Conservation (phyloP, 2,113 vertebrate species). For the Petrocephalus zakoni region DNA sequence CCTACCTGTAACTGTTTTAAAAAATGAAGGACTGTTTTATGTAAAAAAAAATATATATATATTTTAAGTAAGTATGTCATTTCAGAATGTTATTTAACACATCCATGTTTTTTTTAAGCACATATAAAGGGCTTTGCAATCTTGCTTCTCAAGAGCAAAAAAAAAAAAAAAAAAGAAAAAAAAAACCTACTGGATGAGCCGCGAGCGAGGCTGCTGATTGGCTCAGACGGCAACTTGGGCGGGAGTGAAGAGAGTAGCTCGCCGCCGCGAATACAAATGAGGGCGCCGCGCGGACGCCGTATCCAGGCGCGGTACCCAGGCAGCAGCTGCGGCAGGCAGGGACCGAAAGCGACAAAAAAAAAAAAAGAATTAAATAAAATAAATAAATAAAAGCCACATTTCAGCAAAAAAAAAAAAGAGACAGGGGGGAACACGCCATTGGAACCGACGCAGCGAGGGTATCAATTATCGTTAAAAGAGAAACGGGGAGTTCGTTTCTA, state of each 20-base stretch:
- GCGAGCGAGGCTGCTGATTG: neutral
- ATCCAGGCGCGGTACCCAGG: neutral
- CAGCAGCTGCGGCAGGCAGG: neutral
- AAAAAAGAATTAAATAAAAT: neutral
- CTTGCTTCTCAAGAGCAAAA: neutral
- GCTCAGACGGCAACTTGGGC: neutral
- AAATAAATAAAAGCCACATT: slow-evolving; percentile 4
- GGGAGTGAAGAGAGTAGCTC: neutral
- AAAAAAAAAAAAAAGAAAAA: neutral
- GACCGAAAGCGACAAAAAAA: neutral
- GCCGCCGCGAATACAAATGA: neutral
- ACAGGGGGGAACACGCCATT: too few species aligned
- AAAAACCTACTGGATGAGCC: neutral
- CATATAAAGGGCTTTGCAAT: slow-evolving; percentile 1
- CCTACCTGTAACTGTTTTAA: neutral
- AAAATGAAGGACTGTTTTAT: neutral
- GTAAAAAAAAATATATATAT: neutral
- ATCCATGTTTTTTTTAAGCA: neutral
- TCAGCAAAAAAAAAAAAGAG: neutral
- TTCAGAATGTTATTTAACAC: slow-evolving; percentile 11
- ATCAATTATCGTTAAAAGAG: slow-evolving; percentile 18
- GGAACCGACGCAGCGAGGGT: neutral
- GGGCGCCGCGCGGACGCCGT: too few species aligned
- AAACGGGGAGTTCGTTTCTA: slow-evolving; percentile 10
- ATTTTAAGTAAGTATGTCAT: slow-evolving; percentile 4